Evolutionary conservation across 2,113 vertebrate species (phyloP).

Genomic region (Halichoerus grypus): DNA sequence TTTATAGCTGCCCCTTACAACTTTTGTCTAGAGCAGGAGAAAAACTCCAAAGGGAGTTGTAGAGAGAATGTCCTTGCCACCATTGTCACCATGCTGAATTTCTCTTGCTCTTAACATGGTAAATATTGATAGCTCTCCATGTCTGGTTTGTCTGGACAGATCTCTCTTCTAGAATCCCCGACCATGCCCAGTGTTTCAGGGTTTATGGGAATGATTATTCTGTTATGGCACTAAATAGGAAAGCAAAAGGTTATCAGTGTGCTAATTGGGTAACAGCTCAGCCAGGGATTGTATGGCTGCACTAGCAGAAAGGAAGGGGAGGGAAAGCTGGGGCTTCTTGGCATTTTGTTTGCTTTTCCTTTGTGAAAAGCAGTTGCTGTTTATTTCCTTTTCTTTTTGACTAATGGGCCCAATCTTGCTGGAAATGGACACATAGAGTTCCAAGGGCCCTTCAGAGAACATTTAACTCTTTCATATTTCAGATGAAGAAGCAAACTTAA

Average conservation of each 20-base stretch:
- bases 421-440: neutral
- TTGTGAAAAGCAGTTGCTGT: constrained; percentile 63
- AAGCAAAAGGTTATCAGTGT: neutral
- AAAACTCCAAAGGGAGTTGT: neutral
- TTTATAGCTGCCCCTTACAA: constrained; percentile 15
- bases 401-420: constrained; percentile 29
- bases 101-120: constrained; percentile 27
- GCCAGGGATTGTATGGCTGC: neutral
- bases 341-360: constrained; percentile 57
- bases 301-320: neutral
- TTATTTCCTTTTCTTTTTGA: constrained; percentile 57
- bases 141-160: neutral
- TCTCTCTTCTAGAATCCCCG: neutral
- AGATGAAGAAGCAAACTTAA: constrained; percentile 17
- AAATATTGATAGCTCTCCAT: neutral
- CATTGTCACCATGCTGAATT: neutral
- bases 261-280: neutral
- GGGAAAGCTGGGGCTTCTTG: constrained; percentile 4
- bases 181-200: neutral
- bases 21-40: neutral
- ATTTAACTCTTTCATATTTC: constrained; percentile 51
- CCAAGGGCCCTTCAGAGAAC: neutral
- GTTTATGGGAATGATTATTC: neutral
- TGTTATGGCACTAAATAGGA: neutral
- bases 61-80: neutral